Percentiles rank a stretch among this genome's conserved stretches.
Evolutionary conservation across 2,113 vertebrate species (phyloP).

Genomic region (Guaruba guarouba): DNA sequence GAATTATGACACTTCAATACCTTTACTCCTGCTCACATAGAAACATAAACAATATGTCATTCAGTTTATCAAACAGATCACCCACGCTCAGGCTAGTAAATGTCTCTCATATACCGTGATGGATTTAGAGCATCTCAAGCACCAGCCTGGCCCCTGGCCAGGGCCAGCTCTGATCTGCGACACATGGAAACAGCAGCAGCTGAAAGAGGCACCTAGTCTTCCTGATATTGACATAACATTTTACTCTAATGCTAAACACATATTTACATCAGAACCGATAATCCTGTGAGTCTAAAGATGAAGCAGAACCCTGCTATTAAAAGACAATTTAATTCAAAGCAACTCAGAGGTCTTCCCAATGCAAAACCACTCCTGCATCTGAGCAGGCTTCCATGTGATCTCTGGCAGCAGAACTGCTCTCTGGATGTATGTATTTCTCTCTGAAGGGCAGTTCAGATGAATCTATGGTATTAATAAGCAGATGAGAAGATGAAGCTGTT

Average conservation of each 20-base stretch:
- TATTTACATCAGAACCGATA: background rate
- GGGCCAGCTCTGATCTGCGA: background rate
- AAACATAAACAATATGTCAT: background rate
- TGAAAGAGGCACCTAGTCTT: background rate
- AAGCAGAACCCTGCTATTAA: background rate
- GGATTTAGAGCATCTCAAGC: background rate
- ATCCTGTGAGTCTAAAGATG: background rate
- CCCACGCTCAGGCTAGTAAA: background rate
- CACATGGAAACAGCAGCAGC: background rate
- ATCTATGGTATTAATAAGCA: background rate
- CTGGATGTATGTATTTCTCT: background rate
- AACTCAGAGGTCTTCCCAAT: background rate
- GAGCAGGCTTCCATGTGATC: background rate
- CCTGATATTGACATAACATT: background rate
- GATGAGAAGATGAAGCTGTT: background rate
- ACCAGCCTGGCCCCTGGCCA: background rate
- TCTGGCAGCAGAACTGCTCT: background rate
- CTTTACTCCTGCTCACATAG: background rate
- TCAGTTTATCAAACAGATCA: background rate
- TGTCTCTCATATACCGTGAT: rapidly evolving
- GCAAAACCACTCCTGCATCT: background rate
- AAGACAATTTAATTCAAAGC: constrained; percentile 21
- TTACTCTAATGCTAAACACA: constrained; percentile 2
- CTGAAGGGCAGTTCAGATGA: background rate
- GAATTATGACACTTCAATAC: background rate